These are phyloP conservation scores for Rana temporaria DNA, from an alignment of 2,113 vertebrate genomes.

Conservation along the genomic window DNA sequence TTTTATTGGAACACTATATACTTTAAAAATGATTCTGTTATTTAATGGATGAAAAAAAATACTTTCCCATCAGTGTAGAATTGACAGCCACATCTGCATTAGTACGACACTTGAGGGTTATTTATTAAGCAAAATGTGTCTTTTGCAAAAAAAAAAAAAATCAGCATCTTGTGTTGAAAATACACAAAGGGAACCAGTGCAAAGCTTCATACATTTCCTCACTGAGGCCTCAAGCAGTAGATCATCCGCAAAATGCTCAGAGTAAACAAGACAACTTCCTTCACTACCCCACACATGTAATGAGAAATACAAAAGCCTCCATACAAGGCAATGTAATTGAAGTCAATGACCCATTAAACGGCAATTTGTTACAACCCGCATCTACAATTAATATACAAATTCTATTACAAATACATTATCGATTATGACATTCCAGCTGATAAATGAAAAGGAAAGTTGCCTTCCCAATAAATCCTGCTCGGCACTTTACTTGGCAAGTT, in stretches of 20 bases:
- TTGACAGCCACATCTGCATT: too few relatives aligned
- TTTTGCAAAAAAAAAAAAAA: too few relatives aligned
- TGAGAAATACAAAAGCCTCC: slow-evolving; percentile 12
- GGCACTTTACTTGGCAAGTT: slow-evolving; percentile 34
- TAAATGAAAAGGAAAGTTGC: slow-evolving; percentile 34
- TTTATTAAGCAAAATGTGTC: too few relatives aligned
- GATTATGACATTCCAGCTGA: slow-evolving; percentile 36
- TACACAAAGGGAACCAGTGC: too few relatives aligned
- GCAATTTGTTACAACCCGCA: slow-evolving; percentile 38
- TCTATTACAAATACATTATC: slow-evolving; percentile 45
- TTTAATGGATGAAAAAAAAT: too few relatives aligned
- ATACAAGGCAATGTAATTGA: slow-evolving; percentile 19
- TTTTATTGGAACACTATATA: too few relatives aligned
- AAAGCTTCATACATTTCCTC: neutral
- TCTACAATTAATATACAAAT: slow-evolving; percentile 37
- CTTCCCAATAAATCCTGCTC: slow-evolving; percentile 18
- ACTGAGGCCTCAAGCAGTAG: neutral
- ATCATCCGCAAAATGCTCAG: neutral
- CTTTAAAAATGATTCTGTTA: too few relatives aligned
- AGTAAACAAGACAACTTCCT: slow-evolving; percentile 3
- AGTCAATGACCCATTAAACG: slow-evolving; percentile 47
- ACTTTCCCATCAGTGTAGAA: too few relatives aligned
- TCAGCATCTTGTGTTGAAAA: too few relatives aligned
- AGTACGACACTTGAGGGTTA: too few relatives aligned
- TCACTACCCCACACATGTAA: neutral